phyloP scores from a whole-genome alignment of 2,113 vertebrate species.

The Miniopterus natalensis region DNA sequence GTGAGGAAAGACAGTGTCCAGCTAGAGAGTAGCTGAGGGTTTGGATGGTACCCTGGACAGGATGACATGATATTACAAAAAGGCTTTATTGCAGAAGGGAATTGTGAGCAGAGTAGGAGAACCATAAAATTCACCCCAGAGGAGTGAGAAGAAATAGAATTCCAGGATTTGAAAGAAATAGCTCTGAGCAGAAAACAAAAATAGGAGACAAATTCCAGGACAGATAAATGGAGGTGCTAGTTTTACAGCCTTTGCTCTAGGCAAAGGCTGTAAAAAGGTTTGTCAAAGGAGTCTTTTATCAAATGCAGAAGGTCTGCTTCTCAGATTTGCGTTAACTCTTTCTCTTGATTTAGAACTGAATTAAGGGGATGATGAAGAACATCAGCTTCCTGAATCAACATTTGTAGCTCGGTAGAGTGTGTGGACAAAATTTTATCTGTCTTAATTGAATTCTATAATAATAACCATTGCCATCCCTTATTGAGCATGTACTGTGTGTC shows the following conservation, averaged over 20 bases:
- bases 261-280: slow-evolving; percentile 26
- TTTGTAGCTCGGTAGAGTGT: background rate
- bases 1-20: background rate
- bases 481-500: background rate
- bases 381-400: background rate
- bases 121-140: background rate
- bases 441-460: background rate
- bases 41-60: background rate
- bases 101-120: background rate
- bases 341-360: slow-evolving; percentile 21
- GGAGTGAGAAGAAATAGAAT: slow-evolving; percentile 1
- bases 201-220: background rate
- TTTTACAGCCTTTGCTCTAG: background rate
- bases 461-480: background rate
- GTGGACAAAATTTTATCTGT: background rate
- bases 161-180: background rate
- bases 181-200: background rate
- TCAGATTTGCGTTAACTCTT: slow-evolving; percentile 11
- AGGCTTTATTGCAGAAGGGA: background rate
- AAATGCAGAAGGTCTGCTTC: background rate
- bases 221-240: background rate
- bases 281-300: slow-evolving; percentile 13
- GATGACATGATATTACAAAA: background rate
- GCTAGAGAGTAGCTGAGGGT: background rate
- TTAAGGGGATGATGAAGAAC: background rate